These are phyloP conservation scores for Tyto alba DNA, from an alignment of 2,113 vertebrate species.

Conservation along the genomic window DNA sequence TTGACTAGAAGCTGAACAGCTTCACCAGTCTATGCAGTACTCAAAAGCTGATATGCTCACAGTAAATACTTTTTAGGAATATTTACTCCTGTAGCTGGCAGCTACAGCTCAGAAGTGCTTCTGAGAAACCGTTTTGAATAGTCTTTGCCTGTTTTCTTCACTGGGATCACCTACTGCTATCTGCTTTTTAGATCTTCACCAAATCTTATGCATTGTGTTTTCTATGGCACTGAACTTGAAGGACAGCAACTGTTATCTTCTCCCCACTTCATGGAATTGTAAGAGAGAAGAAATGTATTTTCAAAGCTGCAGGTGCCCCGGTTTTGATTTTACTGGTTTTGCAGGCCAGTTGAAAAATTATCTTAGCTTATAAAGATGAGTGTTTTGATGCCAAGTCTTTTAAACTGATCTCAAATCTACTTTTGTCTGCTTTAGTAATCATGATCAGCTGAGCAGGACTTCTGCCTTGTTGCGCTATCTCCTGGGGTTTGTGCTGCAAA, in stretches of 20 bases:
- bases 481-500: neutral
- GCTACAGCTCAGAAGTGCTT: neutral
- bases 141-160: neutral
- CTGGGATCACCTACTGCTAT: neutral
- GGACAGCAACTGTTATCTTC: neutral
- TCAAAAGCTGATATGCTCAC: neutral
- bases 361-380: neutral
- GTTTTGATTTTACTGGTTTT: neutral
- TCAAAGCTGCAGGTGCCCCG: neutral
- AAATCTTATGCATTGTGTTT: accelerated
- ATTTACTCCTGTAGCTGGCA: neutral
- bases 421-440: neutral
- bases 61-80: neutral
- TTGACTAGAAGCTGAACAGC: neutral
- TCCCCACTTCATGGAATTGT: neutral
- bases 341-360: neutral
- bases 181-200: neutral
- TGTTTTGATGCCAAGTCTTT: neutral
- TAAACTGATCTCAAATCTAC: neutral
- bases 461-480: neutral
- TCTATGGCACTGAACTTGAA: neutral
- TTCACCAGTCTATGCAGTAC: neutral
- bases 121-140: neutral
- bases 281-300: neutral
- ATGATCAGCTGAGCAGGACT: neutral